Percentiles rank a stretch among this genome's conserved stretches.
Conservation (phyloP, 2,113 vertebrate genomes). For the Parus major region DNA sequence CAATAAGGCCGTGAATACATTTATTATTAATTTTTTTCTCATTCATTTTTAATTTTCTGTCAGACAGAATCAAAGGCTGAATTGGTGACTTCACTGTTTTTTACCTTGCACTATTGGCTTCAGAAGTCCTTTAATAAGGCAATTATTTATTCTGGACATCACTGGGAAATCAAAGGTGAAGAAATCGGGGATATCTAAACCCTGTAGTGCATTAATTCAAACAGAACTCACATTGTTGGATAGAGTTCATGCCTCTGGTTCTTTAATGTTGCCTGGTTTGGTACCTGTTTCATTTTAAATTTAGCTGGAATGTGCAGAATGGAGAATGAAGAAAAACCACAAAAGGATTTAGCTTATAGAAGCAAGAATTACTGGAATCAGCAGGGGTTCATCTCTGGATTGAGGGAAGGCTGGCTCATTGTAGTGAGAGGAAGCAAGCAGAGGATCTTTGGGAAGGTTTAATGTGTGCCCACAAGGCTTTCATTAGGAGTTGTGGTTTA, state of each 20-base stretch:
- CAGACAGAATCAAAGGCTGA: conserved; percentile 75
- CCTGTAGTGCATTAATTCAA: conserved; percentile 61
- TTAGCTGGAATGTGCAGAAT: conserved; percentile 9
- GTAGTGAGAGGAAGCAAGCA: neutral
- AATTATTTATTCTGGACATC: conserved; percentile 78
- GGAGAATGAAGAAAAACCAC: conserved; percentile 56
- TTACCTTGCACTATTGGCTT: conserved; percentile 71
- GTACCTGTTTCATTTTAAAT: conserved; percentile 43
- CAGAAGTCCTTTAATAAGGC: conserved; percentile 75
- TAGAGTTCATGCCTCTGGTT: conserved; percentile 23
- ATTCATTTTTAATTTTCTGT: conserved; percentile 79
- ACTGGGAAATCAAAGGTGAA: conserved; percentile 75
- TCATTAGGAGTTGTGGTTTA: neutral
- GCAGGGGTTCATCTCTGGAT: conserved; percentile 6
- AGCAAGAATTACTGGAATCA: conserved; percentile 63
- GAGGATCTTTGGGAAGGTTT: neutral
- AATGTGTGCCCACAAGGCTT: neutral
- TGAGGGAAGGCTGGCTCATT: neutral
- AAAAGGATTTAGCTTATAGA: conserved; percentile 61
- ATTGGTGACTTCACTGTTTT: conserved; percentile 68
- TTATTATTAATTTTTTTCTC: conserved; percentile 76
- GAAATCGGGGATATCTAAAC: conserved; percentile 63
- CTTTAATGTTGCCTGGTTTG: conserved; percentile 25
- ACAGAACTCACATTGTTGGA: conserved; percentile 11
- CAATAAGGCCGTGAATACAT: conserved; percentile 74